These are phyloP conservation scores for Brachionus sp. DNA, from an alignment of 1,140 invertebrate species.

Conservation along the genomic window DNA sequence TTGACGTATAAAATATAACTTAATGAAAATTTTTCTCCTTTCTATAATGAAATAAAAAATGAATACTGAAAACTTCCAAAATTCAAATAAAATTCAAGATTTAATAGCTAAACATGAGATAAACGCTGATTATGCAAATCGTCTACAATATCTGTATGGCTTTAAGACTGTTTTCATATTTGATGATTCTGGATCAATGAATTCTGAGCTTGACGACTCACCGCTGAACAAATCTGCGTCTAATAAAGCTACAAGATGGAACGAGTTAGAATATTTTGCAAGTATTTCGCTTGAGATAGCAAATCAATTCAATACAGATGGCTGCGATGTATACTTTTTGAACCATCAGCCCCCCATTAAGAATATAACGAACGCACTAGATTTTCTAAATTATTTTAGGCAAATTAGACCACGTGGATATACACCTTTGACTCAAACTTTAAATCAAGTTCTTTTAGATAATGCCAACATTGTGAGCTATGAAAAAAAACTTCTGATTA, in stretches of 20 bases:
- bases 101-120: slow-evolving; percentile 32
- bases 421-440: slow-evolving; percentile 13
- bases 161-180: slow-evolving; percentile 43
- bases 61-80: background rate
- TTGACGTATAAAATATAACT: background rate
- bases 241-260: slow-evolving; percentile 18
- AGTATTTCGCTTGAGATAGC: slow-evolving; percentile 33
- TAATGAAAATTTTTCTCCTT: background rate
- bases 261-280: slow-evolving; percentile 26
- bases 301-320: slow-evolving; percentile 16
- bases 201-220: slow-evolving; percentile 36
- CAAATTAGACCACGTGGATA: background rate
- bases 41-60: background rate
- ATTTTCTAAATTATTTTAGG: slow-evolving; percentile 5
- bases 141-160: background rate
- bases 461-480: background rate
- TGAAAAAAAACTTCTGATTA: slow-evolving; percentile 40
- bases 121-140: slow-evolving; percentile 2
- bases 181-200: slow-evolving; percentile 44
- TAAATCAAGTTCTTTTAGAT: background rate
- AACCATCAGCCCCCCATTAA: slow-evolving; percentile 25
- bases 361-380: background rate
- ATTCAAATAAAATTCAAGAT: background rate
- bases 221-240: slow-evolving; percentile 7
- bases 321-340: slow-evolving; percentile 34